Conservation (phyloP, 2,797 vertebrate species). For the Mormyrops boulengeri region DNA sequence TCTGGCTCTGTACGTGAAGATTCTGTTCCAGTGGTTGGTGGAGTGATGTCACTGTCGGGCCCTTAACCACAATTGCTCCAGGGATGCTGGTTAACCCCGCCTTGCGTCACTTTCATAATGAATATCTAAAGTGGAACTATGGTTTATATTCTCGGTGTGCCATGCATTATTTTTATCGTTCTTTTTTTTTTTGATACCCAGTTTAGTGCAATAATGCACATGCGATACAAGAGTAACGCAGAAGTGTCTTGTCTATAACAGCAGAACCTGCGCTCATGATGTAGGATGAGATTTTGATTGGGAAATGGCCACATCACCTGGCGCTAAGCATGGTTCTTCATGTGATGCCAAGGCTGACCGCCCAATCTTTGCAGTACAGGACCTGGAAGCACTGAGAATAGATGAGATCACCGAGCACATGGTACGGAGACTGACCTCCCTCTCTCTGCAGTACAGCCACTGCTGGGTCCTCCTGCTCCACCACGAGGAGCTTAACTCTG, state of each 20-base stretch:
- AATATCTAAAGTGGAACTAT: not conserved
- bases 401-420: conserved; percentile 68
- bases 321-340: not conserved
- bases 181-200: not conserved
- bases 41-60: not conserved
- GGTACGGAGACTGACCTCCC: conserved; percentile 69
- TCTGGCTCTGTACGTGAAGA: not conserved
- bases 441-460: conserved; percentile 80
- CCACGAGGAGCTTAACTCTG: conserved; percentile 54
- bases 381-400: conserved; percentile 66
- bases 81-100: not conserved
- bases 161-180: not conserved
- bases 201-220: not conserved
- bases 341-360: not conserved
- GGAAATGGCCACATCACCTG: not conserved
- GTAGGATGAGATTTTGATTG: not conserved
- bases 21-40: not conserved
- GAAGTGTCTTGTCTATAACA: not conserved
- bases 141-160: not conserved
- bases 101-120: not conserved
- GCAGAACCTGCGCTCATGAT: not conserved
- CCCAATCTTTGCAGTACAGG: conserved; percentile 35
- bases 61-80: not conserved
- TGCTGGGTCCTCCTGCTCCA: conserved; percentile 83
- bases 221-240: not conserved